These are phyloP conservation scores for Drosophila teissieri DNA, from an alignment of 1,140 invertebrate genomes.

Conservation along the genomic window DNA sequence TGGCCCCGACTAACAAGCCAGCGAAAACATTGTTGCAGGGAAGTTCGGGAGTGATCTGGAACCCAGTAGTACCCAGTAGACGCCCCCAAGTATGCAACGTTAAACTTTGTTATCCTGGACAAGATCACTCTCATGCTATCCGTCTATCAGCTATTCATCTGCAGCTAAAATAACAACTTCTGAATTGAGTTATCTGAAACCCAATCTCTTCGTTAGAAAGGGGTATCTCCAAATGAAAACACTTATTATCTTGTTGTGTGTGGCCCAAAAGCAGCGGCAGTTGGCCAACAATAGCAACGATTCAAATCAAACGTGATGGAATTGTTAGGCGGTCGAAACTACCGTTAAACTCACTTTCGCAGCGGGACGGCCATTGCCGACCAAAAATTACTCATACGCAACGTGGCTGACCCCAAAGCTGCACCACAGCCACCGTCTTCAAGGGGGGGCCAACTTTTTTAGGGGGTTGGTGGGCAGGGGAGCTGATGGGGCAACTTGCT, in stretches of 20 bases:
- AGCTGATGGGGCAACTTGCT: slow-evolving; percentile 14
- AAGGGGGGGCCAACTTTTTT: neutral
- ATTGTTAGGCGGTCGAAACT: slow-evolving; percentile 74
- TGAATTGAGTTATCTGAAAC: neutral
- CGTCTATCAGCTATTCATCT: too few species aligned
- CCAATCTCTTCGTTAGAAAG: neutral
- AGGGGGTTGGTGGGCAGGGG: too few species aligned
- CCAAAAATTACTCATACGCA: slow-evolving; percentile 64
- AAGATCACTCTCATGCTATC: too few species aligned
- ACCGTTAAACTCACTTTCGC: slow-evolving; percentile 82
- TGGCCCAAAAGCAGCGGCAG: slow-evolving; percentile 29
- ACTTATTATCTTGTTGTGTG: slow-evolving; percentile 8
- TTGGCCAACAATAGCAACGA: slow-evolving; percentile 63
- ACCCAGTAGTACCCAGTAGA: slow-evolving; percentile 8
- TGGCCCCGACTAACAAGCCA: slow-evolving; percentile 58
- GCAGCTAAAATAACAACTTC: too few species aligned
- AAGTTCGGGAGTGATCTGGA: slow-evolving; percentile 10
- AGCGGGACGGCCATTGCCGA: slow-evolving; percentile 45
- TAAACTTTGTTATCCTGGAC: neutral
- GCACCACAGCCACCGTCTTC: slow-evolving; percentile 53
- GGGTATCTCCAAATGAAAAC: neutral
- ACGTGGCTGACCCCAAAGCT: slow-evolving; percentile 52
- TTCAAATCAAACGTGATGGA: slow-evolving; percentile 71
- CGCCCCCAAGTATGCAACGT: neutral
- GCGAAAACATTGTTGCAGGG: slow-evolving; percentile 28